A percentile compares a stretch with the other conserved stretches of the same genome.
Evolutionary conservation across 2,888 invertebrate species (phyloP).

Genomic region (Balanococcus diminutus): DNA sequence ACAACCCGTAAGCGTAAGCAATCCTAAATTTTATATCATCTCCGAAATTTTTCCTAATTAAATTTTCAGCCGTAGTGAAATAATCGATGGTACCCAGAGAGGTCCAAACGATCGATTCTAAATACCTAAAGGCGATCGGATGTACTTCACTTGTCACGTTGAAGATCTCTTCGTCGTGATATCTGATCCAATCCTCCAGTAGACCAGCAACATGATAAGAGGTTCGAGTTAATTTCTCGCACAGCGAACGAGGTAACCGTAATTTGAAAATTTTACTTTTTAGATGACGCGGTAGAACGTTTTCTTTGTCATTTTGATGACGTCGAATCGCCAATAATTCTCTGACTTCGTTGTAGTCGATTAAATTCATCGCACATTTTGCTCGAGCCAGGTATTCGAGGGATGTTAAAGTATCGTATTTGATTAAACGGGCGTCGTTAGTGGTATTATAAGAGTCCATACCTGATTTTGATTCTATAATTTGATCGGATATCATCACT

Average conservation of each 20-base stretch:
- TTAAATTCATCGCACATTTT: not conserved
- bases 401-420: not conserved
- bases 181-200: not conserved
- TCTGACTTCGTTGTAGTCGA: not conserved
- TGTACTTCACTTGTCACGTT: not conserved
- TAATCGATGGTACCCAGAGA: not conserved
- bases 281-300: not conserved
- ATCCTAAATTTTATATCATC: not conserved
- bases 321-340: not conserved
- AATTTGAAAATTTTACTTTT: not conserved
- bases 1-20: not conserved
- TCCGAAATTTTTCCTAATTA: not conserved
- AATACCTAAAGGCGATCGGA: not conserved
- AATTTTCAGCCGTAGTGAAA: not conserved
- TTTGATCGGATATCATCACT: not conserved
- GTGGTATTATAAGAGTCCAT: not conserved
- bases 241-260: not conserved
- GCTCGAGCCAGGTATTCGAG: not conserved
- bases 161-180: constrained; percentile 16
- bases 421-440: not conserved
- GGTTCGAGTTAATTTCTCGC: not conserved
- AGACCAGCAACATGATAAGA: not conserved
- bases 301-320: not conserved
- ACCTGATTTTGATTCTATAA: not conserved
- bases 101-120: not conserved